Conservation (phyloP, 2,797 vertebrate species). For the Denticeps clupeoides region DNA sequence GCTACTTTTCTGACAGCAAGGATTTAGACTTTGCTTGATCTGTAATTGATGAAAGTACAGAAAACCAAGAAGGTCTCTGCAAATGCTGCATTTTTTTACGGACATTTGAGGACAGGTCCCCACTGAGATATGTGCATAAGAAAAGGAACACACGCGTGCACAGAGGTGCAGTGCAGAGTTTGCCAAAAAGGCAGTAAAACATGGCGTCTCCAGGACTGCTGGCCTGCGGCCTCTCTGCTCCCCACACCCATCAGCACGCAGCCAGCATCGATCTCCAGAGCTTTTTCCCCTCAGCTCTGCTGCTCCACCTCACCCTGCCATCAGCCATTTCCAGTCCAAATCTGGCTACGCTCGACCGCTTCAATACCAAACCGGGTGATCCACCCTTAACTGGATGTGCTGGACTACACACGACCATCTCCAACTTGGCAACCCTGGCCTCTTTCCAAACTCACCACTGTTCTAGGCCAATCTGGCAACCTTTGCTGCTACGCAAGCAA, state of each 20-base stretch:
- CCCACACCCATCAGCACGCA: background rate
- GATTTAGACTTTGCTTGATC: too few species aligned
- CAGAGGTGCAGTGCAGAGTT: conserved; percentile 4
- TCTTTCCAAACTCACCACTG: too few species aligned
- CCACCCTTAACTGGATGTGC: too few species aligned
- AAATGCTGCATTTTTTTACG: background rate
- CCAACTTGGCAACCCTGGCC: too few species aligned
- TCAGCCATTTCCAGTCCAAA: conserved; percentile 16
- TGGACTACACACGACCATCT: too few species aligned
- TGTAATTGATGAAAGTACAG: too few species aligned
- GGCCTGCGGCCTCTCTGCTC: background rate
- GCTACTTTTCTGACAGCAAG: too few species aligned
- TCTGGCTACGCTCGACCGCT: conserved; percentile 35
- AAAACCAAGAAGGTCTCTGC: too few species aligned
- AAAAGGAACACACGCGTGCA: background rate
- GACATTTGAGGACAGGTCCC: too few species aligned
- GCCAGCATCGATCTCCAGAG: background rate
- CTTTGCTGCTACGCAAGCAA: too few species aligned
- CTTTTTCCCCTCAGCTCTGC: background rate
- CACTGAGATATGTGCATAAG: background rate
- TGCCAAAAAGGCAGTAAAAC: conserved; percentile 41
- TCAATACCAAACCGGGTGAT: background rate
- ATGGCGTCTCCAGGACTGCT: conserved; percentile 43
- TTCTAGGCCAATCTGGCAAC: too few species aligned
- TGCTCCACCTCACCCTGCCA: conserved; percentile 5